These are phyloP conservation scores for Palythoa heliodiscus DNA, from an alignment of 92 coral and sea anemone genomes.

Conservation along the genomic window DNA sequence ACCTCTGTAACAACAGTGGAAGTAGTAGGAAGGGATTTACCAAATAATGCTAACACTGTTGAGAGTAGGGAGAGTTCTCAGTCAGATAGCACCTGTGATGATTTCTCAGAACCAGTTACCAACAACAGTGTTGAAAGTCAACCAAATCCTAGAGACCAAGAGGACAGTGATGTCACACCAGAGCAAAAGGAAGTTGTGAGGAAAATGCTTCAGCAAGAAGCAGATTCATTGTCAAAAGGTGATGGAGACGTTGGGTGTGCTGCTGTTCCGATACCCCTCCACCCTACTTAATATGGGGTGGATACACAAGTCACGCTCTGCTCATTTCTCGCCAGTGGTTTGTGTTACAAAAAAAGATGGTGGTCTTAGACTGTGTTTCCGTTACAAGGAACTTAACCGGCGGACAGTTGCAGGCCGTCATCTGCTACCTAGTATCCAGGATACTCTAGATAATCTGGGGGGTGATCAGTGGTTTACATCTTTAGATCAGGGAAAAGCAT, in stretches of 20 bases:
- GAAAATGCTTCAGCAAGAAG: conserved; percentile 30
- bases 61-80: conserved; percentile 2
- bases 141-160: no score
- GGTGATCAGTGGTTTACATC: background rate
- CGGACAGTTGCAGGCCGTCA: background rate
- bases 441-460: background rate
- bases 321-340: background rate
- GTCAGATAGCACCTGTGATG: background rate
- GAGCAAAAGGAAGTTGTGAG: conserved; percentile 6
- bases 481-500: background rate
- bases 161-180: conserved; percentile 6
- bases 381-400: background rate
- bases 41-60: background rate
- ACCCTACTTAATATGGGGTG: background rate
- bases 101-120: background rate
- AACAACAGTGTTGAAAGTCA: background rate
- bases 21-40: conserved; percentile 29
- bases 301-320: background rate
- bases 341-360: background rate
- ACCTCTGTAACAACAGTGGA: conserved; percentile 65
- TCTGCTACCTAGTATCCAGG: conserved; percentile 24
- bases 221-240: conserved; percentile 34
- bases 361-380: background rate
- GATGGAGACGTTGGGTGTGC: background rate
- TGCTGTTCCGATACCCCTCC: background rate